Conservation (phyloP, 2,888 invertebrate genomes). For the Ornithoptera alexandrae region DNA sequence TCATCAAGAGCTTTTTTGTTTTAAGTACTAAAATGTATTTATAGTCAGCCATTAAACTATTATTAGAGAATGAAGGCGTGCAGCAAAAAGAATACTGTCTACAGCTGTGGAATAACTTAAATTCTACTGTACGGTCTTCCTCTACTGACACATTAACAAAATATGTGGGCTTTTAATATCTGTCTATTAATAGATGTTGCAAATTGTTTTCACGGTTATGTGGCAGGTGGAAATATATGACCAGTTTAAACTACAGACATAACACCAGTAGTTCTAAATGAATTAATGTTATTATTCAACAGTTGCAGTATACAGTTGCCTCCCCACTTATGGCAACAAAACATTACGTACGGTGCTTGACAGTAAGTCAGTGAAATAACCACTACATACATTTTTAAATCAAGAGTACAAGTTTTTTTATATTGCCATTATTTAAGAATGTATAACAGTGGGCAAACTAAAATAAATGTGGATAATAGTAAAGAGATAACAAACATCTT, state of each 20-base stretch:
- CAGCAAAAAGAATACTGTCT: background rate
- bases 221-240: slow-evolving; percentile 14
- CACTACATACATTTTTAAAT: slow-evolving; percentile 8
- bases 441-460: no score
- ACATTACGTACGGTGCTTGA: background rate
- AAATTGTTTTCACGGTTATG: slow-evolving; percentile 7
- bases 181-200: background rate
- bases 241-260: background rate
- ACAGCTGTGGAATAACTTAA: slow-evolving; percentile 11
- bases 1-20: no score
- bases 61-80: no score
- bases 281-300: background rate
- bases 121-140: background rate
- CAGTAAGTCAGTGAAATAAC: background rate
- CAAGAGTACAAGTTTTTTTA: background rate
- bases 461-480: no score
- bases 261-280: background rate
- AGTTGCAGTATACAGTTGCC: slow-evolving; percentile 3
- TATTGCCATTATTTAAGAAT: background rate
- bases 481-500: no score
- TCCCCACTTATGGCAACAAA: background rate
- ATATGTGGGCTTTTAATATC: slow-evolving; percentile 8
- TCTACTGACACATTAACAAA: slow-evolving; percentile 1
- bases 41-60: no score
- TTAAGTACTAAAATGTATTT: no score